phyloP scores from a whole-genome alignment of 2,888 invertebrate species.

The Cheilosia pagana region DNA sequence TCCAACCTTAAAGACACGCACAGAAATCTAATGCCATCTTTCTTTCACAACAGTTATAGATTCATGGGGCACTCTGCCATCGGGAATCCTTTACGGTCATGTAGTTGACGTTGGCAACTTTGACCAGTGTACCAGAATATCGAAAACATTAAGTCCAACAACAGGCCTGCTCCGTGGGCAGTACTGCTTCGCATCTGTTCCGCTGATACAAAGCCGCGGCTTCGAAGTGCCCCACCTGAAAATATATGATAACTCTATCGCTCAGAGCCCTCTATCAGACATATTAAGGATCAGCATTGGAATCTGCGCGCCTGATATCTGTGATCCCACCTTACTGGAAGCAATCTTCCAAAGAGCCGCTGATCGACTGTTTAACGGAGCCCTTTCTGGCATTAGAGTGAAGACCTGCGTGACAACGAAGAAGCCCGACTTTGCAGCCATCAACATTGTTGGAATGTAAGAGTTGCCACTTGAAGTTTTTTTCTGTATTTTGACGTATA shows the following conservation, averaged over 20 bases:
- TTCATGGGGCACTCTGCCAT: conserved; percentile 79
- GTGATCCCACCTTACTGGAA: conserved; percentile 47
- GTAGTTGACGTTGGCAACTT: conserved; percentile 78
- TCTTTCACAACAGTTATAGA: conserved; percentile 78
- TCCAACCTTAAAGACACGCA: no score
- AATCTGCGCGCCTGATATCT: conserved; percentile 73
- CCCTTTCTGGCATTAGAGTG: conserved; percentile 18
- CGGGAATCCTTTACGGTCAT: conserved; percentile 78
- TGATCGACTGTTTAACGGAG: conserved; percentile 32
- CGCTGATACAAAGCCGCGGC: background rate
- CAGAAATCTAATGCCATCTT: background rate
- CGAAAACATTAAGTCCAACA: no score
- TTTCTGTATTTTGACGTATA: background rate
- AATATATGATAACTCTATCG: background rate
- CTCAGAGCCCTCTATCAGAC: background rate
- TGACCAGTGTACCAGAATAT: conserved; percentile 79
- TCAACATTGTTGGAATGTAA: conserved; percentile 49
- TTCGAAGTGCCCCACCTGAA: background rate
- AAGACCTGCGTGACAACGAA: conserved; percentile 27
- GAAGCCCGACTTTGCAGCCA: background rate
- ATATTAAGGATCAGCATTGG: conserved; percentile 37
- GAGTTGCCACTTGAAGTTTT: background rate
- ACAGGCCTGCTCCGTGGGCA: conserved; percentile 77
- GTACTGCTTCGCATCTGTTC: conserved; percentile 77
- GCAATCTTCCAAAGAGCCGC: conserved; percentile 38